Base-by-base conservation (phyloP, 2,888 invertebrate genomes). In the Acronicta psi region DNA sequence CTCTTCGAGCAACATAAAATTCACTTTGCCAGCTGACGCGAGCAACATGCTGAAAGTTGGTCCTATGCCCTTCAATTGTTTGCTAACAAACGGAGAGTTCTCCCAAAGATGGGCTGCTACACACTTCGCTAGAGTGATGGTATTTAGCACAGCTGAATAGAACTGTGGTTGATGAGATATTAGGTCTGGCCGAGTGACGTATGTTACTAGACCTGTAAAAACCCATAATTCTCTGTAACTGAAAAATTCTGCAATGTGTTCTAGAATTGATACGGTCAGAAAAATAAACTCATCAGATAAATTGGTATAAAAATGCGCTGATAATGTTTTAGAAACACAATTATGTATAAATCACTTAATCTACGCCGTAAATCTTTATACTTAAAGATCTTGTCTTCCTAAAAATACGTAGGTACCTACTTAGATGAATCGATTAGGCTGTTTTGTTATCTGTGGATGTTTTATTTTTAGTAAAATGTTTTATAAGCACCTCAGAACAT, bases 21-120 rank as follows among this genome's bases (percentile, higher is more conserved):
- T 95, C 0, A 94, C 95, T 84, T 97, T 95, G 11, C 96, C 96
- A 55, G 96, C 95, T 44, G 95, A 94, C 0, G 95, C 96, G 7
- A 97, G 86, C 29, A 95, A 86, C 1, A 93, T 91, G 16, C 97
- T 96, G 68, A 96, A 94, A 0, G 95, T 95, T 9, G 95, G 95
- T 0, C 97, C 97, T 63, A 97, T 97, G 43, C 96, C 96, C 55
- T 95, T 95, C 45, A 98, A 86, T 82, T 97, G 97, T 75, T 95
- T 95, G 60, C 95, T 93, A 18, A 97, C 95, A 82, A 94, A 96
- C 1, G 82, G 82, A 0, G 97, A 97, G 83, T 97, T 96, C 80
- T 97, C 97, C 97, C 98, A 98, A 41, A 97, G 87, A 73, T 95
- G 95, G 0, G 96, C 95, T 25, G 89, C 79, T 64, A 97, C 92